Percentiles rank a stretch among this genome's conserved stretches.
Conservation (phyloP, 2,888 invertebrate genomes). For the Dione juno region DNA sequence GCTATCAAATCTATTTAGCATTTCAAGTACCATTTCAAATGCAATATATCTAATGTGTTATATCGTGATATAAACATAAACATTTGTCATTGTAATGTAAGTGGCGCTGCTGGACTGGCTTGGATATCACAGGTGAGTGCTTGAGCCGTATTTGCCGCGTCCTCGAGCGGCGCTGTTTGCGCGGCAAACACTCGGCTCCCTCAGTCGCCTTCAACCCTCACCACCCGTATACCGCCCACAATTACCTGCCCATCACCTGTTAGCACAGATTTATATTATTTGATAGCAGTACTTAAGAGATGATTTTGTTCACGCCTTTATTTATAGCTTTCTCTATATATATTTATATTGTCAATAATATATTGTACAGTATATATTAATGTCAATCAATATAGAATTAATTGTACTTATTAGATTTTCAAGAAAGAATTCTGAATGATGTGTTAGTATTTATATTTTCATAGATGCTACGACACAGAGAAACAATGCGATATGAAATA, state of each 20-base stretch:
- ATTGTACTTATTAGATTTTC: background rate
- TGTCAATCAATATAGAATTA: background rate
- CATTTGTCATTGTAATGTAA: slow-evolving; percentile 61
- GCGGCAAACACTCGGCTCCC: slow-evolving; percentile 57
- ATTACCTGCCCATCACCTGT: slow-evolving; percentile 46
- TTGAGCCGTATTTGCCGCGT: slow-evolving; percentile 71
- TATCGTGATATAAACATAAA: slow-evolving; percentile 55
- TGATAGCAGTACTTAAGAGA: slow-evolving; percentile 6
- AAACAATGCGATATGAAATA: slow-evolving; percentile 46
- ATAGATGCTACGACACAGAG: slow-evolving; percentile 3
- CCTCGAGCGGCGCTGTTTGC: slow-evolving; percentile 70
- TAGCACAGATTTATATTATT: slow-evolving; percentile 44
- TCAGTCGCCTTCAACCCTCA: slow-evolving; percentile 30
- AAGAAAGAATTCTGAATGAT: background rate
- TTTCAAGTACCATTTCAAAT: background rate
- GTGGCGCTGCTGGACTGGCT: slow-evolving; percentile 48
- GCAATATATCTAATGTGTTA: background rate
- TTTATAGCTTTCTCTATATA: background rate
- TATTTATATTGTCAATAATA: too few relatives aligned
- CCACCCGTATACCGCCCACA: slow-evolving; percentile 41
- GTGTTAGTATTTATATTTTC: slow-evolving; percentile 14
- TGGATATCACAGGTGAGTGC: slow-evolving; percentile 64
- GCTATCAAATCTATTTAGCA: background rate
- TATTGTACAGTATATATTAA: background rate
- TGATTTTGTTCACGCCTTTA: slow-evolving; percentile 4